Evolutionary conservation across 2,113 vertebrate species (phyloP).

Genomic region (Phycodurus eques): DNA sequence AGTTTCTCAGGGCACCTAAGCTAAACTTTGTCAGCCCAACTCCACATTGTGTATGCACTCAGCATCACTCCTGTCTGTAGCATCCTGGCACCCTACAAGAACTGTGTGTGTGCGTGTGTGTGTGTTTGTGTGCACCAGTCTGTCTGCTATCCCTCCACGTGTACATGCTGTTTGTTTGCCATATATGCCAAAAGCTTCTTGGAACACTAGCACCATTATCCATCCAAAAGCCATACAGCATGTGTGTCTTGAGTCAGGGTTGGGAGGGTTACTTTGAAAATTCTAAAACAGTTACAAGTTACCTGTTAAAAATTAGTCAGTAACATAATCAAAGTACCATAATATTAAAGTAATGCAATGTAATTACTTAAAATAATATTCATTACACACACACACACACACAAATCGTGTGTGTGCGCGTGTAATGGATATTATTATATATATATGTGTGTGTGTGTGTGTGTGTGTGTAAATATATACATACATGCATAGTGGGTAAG

Average conservation of each 20-base stretch:
- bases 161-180: slow-evolving; percentile 48
- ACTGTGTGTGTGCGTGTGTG: slow-evolving; percentile 14
- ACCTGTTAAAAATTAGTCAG: too few species aligned
- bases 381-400: too few species aligned
- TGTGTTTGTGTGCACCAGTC: slow-evolving; percentile 25
- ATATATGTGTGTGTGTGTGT: too few species aligned
- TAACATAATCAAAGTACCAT: too few species aligned
- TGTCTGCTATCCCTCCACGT: slow-evolving; percentile 28
- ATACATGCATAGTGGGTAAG: too few species aligned
- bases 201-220: slow-evolving; percentile 48
- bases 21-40: background rate
- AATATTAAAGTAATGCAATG: too few species aligned
- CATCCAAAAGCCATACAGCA: slow-evolving; percentile 50
- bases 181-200: slow-evolving; percentile 44
- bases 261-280: too few species aligned
- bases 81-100: slow-evolving; percentile 23
- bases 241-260: slow-evolving; percentile 17
- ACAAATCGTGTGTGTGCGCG: too few species aligned
- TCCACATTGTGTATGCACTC: slow-evolving; percentile 33
- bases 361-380: too few species aligned
- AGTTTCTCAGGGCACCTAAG: background rate
- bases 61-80: slow-evolving; percentile 35
- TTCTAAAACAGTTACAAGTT: too few species aligned
- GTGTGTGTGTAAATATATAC: too few species aligned
- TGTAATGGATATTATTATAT: too few species aligned